Evolutionary conservation across 2,113 vertebrate genomes (phyloP).

Genomic region (Peucedramus taeniatus): DNA sequence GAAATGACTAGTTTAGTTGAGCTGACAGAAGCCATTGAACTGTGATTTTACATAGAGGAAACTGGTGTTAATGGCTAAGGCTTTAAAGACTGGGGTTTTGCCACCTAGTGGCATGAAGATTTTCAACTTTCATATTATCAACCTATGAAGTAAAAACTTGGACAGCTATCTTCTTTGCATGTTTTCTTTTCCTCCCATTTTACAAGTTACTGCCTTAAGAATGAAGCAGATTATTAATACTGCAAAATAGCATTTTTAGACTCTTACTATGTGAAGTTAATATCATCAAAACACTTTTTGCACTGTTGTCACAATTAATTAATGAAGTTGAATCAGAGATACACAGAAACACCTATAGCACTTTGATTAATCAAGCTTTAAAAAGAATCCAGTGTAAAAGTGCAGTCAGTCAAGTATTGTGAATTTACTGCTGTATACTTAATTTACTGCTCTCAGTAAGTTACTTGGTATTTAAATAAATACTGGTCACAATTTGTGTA

Average conservation of each 20-base stretch:
- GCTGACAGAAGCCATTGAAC: background rate
- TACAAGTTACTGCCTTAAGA: background rate
- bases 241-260: background rate
- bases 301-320: background rate
- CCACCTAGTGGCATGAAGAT: conserved; percentile 21
- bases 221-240: background rate
- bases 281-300: background rate
- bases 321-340: background rate
- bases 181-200: background rate
- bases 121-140: background rate
- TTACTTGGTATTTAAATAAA: background rate
- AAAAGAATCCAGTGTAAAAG: background rate
- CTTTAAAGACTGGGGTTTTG: background rate
- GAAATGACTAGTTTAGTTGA: background rate
- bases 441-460: background rate
- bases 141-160: background rate
- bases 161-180: background rate
- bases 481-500: background rate
- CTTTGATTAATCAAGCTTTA: background rate
- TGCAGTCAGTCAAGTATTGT: background rate
- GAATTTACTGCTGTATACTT: background rate
- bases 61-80: background rate
- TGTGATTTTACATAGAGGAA: background rate
- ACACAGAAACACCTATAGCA: background rate
- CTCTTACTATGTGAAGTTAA: background rate